Evolutionary conservation across 1,140 invertebrate genomes (phyloP).

Genomic region (Oppia nitens): DNA sequence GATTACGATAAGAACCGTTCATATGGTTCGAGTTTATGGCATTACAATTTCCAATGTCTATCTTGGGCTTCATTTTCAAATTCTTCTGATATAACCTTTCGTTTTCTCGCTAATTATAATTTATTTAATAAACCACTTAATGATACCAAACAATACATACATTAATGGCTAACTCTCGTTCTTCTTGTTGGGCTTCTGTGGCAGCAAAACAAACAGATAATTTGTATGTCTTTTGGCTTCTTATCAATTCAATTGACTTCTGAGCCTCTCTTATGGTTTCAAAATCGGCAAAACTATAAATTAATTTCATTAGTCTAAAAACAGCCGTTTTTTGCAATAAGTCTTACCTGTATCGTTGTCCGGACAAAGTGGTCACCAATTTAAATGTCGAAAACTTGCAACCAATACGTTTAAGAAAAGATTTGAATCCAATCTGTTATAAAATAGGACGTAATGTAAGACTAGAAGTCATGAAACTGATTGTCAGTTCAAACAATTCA

Average conservation of each 20-base stretch:
- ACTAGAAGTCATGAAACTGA: no score
- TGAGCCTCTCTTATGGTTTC: not conserved
- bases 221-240: not conserved
- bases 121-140: not conserved
- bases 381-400: not conserved
- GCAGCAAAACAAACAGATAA: not conserved
- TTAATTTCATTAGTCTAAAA: not conserved
- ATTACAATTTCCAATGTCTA: not conserved
- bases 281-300: not conserved
- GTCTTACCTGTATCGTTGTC: not conserved
- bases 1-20: no score
- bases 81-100: not conserved
- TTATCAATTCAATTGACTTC: not conserved
- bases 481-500: no score
- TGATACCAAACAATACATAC: not conserved
- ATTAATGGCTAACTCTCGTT: not conserved
- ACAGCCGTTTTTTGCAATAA: not conserved
- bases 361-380: not conserved
- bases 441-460: no score
- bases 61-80: not conserved
- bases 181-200: not conserved
- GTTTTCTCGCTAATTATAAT: not conserved
- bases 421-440: not conserved
- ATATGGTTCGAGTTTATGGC: no score
- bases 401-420: not conserved